Conservation (phyloP, 2,113 vertebrate genomes). For the Enhydra lutris region DNA sequence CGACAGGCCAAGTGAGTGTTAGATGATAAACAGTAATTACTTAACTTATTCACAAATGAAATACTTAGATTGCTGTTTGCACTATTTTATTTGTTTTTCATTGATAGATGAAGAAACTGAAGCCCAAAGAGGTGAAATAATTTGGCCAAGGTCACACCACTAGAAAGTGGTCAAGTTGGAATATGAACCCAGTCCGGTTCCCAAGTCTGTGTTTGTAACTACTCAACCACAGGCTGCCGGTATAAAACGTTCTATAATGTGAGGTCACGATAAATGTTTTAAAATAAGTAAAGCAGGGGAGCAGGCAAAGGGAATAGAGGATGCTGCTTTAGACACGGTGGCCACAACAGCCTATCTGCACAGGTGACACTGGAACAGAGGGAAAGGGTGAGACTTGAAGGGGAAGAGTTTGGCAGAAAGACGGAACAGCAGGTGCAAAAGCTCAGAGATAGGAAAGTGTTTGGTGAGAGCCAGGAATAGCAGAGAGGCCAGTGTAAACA, state of each 20-base stretch:
- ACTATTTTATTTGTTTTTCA: neutral
- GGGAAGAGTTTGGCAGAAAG: neutral
- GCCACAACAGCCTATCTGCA: neutral
- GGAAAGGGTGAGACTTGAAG: neutral
- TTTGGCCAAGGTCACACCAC: neutral
- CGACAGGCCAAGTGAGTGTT: neutral
- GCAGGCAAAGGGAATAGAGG: neutral
- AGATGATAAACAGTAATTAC: neutral
- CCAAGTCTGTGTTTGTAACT: neutral
- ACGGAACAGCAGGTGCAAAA: neutral
- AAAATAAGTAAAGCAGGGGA: neutral
- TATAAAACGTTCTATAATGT: neutral
- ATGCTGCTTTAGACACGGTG: neutral
- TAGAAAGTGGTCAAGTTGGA: neutral
- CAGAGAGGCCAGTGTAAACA: neutral
- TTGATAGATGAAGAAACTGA: neutral
- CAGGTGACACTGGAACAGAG: neutral
- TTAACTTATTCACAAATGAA: neutral
- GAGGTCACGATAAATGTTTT: neutral
- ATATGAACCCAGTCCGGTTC: neutral
- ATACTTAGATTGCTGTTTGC: neutral
- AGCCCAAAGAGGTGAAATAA: neutral
- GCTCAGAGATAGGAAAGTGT: neutral
- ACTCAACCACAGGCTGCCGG: neutral
- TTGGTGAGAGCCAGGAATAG: neutral